Evolutionary conservation across 2,888 invertebrate species (phyloP), one percentile per base, ranked within the genome.

Genomic region (Philaethria dido): DNA sequence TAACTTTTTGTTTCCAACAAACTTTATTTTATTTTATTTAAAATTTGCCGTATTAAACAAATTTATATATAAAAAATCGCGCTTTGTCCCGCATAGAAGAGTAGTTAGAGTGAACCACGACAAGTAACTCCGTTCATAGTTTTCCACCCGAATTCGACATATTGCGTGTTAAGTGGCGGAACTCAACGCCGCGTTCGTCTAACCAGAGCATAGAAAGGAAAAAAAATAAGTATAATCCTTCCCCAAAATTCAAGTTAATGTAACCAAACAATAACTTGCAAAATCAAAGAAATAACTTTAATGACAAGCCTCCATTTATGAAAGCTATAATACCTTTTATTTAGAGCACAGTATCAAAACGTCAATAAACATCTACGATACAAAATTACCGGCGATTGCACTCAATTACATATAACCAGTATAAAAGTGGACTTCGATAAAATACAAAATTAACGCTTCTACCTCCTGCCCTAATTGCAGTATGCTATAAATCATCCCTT

Each of bases 391-490:
- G 22, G 33, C 79, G 80, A 84, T 87, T 84, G 82, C 76, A 76
- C 73, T 72, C 82, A 80, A 87, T 87, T 88, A 85, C 84, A 44
- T 74, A 65, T 25, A 70, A 68, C 70, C 68, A 66, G 65, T 60
- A 61, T 69, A 69, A 69, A 86, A 88, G 85, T 80, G 81, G 78
- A 87, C 89, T 87, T 87, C 79, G 85, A 85, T 77, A 79, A 82
- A 84, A 87, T 52, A 82, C 83, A 76, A 88, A 89, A 90, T 89
- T 87, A 89, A 89, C 84, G 86, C 85, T 80, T 77, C 75, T 79
- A 80, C 80, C 80, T 78, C 74, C 78, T 82, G 80, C 78, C 79
- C 87, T 89, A 86, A 91, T 91, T 89, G 82, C 78, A 82, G 77
- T 78, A 82, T 75, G 73, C 81, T 80, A 89, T 92, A 91, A 92